phyloP scores from a whole-genome alignment of 2,888 invertebrate species.

The Strigamia crassipes region DNA sequence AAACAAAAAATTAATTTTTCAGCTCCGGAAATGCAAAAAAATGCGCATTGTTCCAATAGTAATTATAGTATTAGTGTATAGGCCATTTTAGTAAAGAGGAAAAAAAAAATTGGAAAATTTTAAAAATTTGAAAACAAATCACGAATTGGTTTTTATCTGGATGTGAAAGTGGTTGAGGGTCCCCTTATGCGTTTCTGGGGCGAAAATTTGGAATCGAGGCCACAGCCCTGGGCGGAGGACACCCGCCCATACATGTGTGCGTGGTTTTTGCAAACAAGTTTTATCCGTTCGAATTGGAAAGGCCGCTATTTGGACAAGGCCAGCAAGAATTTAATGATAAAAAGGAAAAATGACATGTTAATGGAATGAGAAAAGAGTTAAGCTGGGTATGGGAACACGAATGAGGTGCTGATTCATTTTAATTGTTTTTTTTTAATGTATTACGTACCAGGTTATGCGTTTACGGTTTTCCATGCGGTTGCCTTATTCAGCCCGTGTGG shows the following conservation, averaged over 20 bases:
- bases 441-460: neutral
- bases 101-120: neutral
- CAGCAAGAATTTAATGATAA: neutral
- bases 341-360: neutral
- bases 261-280: conserved; percentile 17
- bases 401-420: neutral
- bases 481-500: neutral
- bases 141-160: neutral
- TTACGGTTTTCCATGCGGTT: neutral
- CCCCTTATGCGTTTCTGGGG: conserved; percentile 25
- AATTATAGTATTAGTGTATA: conserved; percentile 23
- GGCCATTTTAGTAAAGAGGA: too few relatives aligned
- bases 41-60: neutral
- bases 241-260: neutral
- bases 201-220: conserved; percentile 7
- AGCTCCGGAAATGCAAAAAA: neutral
- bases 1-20: neutral
- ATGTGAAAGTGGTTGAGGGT: conserved; percentile 27
- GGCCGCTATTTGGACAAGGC: neutral
- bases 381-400: neutral
- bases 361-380: neutral
- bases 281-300: neutral
- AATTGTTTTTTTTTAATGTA: neutral
- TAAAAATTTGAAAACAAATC: neutral
- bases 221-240: conserved; percentile 37